phyloP scores from a whole-genome alignment of 2,888 invertebrate species.

The Idaea straminata region DNA sequence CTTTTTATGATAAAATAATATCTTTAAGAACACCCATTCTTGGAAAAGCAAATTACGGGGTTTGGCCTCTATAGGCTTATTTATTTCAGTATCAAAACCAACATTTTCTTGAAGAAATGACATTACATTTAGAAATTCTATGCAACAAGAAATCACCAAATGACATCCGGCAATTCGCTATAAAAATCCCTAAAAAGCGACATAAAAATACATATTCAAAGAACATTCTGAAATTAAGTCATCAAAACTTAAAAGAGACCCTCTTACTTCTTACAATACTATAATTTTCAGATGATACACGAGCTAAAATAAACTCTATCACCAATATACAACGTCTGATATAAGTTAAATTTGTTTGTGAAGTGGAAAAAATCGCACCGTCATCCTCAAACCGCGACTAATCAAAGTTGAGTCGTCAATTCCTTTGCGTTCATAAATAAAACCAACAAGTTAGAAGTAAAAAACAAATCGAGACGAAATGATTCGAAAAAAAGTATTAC shows the following conservation, averaged over 20 bases:
- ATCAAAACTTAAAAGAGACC: conserved; percentile 10
- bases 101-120: background rate
- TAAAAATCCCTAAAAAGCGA: conserved; percentile 8
- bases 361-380: conserved; percentile 65
- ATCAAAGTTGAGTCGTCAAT: conserved; percentile 72
- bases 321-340: background rate
- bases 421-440: conserved; percentile 66
- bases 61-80: no score
- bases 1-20: no score
- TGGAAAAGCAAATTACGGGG: no score
- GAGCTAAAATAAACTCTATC: background rate
- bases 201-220: conserved; percentile 11
- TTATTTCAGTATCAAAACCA: no score
- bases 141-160: background rate
- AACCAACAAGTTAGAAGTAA: conserved; percentile 64
- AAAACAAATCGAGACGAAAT: conserved; percentile 37
- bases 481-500: conserved; percentile 26
- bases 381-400: conserved; percentile 71
- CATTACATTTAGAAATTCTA: background rate
- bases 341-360: background rate
- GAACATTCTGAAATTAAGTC: conserved; percentile 8
- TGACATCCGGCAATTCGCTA: background rate
- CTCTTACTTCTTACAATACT: background rate
- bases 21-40: no score
- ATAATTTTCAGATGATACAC: background rate